A percentile compares a stretch with the other conserved stretches of the same genome.
Conservation (phyloP, 2,888 invertebrate genomes). For the Argyresthia goedartella region DNA sequence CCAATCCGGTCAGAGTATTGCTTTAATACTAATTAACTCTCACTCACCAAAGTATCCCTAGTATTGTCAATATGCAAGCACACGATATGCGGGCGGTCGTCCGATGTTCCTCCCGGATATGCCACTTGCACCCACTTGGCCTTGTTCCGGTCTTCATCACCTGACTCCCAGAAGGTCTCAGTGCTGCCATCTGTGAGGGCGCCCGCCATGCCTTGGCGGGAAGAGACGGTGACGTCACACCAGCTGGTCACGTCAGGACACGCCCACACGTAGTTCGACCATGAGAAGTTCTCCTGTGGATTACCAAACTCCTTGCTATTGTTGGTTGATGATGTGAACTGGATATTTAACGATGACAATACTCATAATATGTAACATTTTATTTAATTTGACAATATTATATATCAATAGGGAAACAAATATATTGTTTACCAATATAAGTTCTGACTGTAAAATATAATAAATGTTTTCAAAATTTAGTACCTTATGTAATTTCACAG, state of each 20-base stretch:
- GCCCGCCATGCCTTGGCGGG: constrained; percentile 93
- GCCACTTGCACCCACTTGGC: constrained; percentile 82
- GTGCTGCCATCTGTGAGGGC: constrained; percentile 94
- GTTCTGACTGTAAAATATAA: too few relatives aligned
- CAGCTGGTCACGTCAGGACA: constrained; percentile 81
- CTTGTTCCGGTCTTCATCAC: constrained; percentile 95
- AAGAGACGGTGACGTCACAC: constrained; percentile 89
- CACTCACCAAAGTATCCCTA: constrained; percentile 84
- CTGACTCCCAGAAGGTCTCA: constrained; percentile 99
- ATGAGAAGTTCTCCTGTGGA: constrained; percentile 45
- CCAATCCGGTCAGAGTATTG: too few relatives aligned
- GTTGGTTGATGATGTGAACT: too few relatives aligned
- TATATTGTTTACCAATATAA: too few relatives aligned
- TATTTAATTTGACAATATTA: too few relatives aligned
- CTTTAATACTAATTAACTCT: too few relatives aligned
- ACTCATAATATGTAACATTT: too few relatives aligned
- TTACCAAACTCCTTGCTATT: too few relatives aligned
- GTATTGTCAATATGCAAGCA: constrained; percentile 96
- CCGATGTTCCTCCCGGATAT: constrained; percentile 47
- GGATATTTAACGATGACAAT: too few relatives aligned
- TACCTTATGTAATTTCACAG: too few relatives aligned
- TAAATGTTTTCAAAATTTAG: too few relatives aligned
- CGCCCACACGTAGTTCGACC: constrained; percentile 72
- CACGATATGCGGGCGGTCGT: constrained; percentile 77
- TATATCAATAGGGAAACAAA: too few relatives aligned